phyloP scores from a whole-genome alignment of 1,140 invertebrate species.

The Zaprionus inermis region DNA sequence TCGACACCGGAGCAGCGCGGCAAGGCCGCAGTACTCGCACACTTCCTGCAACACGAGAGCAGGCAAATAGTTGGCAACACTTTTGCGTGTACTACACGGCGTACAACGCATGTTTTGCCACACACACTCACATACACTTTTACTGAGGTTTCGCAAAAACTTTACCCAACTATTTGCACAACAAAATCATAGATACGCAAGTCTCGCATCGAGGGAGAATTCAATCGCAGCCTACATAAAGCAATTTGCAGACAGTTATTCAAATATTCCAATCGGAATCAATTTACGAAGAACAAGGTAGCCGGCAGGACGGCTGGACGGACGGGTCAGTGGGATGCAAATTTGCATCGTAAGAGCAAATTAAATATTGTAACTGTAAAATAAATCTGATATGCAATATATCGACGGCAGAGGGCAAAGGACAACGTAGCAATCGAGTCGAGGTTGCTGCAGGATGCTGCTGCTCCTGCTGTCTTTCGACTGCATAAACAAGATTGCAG shows the following conservation, averaged over 20 bases:
- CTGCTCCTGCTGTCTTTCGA: slow-evolving; percentile 19
- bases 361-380: slow-evolving; percentile 75
- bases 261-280: slow-evolving; percentile 41
- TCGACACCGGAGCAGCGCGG: slow-evolving; percentile 53
- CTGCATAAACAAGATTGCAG: slow-evolving; percentile 53
- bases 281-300: slow-evolving; percentile 40
- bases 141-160: too few species aligned
- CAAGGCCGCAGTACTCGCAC: slow-evolving; percentile 12
- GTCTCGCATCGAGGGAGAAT: slow-evolving; percentile 20
- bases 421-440: slow-evolving; percentile 37
- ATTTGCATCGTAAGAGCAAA: slow-evolving; percentile 72
- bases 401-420: slow-evolving; percentile 51
- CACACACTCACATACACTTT: not conserved
- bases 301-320: not conserved
- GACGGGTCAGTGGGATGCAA: not conserved
- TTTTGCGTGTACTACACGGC: slow-evolving; percentile 40
- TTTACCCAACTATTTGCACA: slow-evolving; percentile 13
- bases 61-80: slow-evolving; percentile 46
- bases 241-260: slow-evolving; percentile 36
- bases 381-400: slow-evolving; percentile 67
- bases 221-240: slow-evolving; percentile 22
- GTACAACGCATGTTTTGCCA: slow-evolving; percentile 38
- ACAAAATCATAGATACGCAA: slow-evolving; percentile 42
- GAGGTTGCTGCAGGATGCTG: slow-evolving; percentile 29
- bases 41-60: slow-evolving; percentile 20